Evolutionary conservation across 92 coral and sea anemone genomes (phyloP).

Genomic region (Pocillopora grandis): DNA sequence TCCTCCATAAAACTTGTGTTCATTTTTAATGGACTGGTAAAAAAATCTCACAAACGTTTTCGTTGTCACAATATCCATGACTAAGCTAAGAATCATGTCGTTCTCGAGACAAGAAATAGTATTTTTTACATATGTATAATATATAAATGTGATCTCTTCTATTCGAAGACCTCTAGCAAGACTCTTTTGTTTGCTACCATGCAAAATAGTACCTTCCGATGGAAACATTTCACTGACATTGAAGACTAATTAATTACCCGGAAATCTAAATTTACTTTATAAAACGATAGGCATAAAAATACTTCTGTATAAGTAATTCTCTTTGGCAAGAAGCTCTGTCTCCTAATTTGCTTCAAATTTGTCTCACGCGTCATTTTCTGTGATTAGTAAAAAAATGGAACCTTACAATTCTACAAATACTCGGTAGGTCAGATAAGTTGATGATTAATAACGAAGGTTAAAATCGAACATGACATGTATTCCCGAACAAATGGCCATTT

Average conservation of each 20-base stretch:
- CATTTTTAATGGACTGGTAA: neutral
- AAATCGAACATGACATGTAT: too few species aligned
- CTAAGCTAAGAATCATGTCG: conserved; percentile 7
- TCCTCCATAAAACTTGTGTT: neutral
- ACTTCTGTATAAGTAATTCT: neutral
- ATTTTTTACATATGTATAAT: too few species aligned
- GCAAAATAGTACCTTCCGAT: neutral
- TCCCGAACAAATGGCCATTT: too few species aligned
- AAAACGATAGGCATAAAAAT: neutral
- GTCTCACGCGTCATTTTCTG: neutral
- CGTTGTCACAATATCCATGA: conserved; percentile 15
- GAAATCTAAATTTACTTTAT: conserved; percentile 1
- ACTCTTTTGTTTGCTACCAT: neutral
- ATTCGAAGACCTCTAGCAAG: neutral
- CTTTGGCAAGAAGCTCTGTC: neutral
- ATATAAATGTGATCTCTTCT: neutral
- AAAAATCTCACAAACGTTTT: neutral
- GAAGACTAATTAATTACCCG: conserved; percentile 7
- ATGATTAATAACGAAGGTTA: neutral
- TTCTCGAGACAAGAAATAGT: neutral
- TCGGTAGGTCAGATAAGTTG: neutral
- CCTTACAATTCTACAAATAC: neutral
- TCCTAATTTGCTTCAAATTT: neutral
- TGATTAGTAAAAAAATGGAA: neutral
- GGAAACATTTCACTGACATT: neutral